Evolutionary conservation across 2,797 vertebrate species (phyloP), one percentile per base, ranked within the genome.

Genomic region (Margarornis squamiger): DNA sequence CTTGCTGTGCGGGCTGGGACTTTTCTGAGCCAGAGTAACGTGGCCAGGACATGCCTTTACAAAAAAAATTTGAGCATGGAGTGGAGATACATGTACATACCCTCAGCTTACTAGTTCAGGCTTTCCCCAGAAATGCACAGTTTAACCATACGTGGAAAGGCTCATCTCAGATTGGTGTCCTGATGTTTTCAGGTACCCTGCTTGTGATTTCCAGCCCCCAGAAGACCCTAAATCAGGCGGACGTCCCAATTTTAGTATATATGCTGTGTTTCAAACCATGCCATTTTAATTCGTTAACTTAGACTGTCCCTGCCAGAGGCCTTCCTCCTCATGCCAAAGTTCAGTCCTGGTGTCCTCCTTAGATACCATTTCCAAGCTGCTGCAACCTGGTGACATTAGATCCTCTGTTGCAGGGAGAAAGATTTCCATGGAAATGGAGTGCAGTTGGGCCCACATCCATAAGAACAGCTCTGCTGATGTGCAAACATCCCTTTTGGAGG

Each of bases 371-470:
- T 63, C 32, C n/a, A 88, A 55, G 41, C 21, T 32, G 75, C 83
- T 82, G 29, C 32, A 51, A 14, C 24, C 22, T 66, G 49, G 14
- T 0, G 0, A 24, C 78, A 18, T 20, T 59, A 39, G 15, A 27
- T 73, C 5, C 45, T 52, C 15, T 74, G 2, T 20, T 84, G 49
- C 20, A 71, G 18, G 4, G 30, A 32, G 29, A 59, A 85, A 52
- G 27, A 51, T 48, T 91, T 87, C 57, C 14, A 24, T 36, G 20
- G 68, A n/a, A 18, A 30, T 58, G 55, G 32, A 63, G 18, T 3
- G 26, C 17, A 32, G 18, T 0, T 79, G 46, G 23, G 17, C 8
- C 61, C 36, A 82, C 4, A 7, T 0, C 2, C 41, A 14, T 1
- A 9, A 57, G 38, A 86, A 38, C 4, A 67, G 14, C 32, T 51